phyloP scores from a whole-genome alignment of 1,140 invertebrate genomes.

The Acromyrmex heyeri region DNA sequence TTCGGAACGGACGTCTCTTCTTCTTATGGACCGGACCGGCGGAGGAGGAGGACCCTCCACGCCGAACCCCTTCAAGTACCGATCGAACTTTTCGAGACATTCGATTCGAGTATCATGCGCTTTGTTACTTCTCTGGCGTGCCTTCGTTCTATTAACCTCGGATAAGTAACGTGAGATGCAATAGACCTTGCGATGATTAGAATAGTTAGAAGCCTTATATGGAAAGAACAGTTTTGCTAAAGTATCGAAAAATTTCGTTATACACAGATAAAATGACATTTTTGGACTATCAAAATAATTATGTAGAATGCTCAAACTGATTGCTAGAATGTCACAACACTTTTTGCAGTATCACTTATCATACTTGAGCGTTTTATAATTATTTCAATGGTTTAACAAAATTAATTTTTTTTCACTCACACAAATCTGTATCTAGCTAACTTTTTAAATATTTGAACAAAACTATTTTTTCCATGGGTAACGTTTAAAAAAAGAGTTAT shows the following conservation, averaged over 20 bases:
- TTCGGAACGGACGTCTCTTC: conserved; percentile 29
- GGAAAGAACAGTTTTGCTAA: too few species aligned
- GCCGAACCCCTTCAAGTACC: conserved; percentile 34
- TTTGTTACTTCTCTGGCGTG: conserved; percentile 17
- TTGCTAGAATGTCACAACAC: too few species aligned
- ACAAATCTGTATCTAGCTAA: too few species aligned
- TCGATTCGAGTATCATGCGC: conserved; percentile 47
- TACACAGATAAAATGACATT: too few species aligned
- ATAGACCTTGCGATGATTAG: neutral
- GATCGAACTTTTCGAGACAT: conserved; percentile 47
- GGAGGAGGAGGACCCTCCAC: conserved; percentile 29
- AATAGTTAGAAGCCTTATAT: neutral
- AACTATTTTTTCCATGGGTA: neutral
- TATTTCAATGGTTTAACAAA: too few species aligned
- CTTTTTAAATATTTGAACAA: too few species aligned
- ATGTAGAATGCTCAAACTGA: too few species aligned
- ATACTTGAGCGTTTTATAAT: too few species aligned
- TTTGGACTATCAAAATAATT: too few species aligned
- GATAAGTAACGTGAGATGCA: conserved; percentile 46
- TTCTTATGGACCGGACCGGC: conserved; percentile 8
- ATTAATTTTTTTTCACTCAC: too few species aligned
- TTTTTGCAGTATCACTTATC: too few species aligned
- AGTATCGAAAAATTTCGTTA: too few species aligned
- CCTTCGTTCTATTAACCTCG: conserved; percentile 41
- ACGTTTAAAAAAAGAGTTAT: conserved; percentile 18